Evolutionary conservation across 2,113 vertebrate genomes (phyloP), one percentile per base, ranked within the genome.

Genomic region (Chitala chitala): DNA sequence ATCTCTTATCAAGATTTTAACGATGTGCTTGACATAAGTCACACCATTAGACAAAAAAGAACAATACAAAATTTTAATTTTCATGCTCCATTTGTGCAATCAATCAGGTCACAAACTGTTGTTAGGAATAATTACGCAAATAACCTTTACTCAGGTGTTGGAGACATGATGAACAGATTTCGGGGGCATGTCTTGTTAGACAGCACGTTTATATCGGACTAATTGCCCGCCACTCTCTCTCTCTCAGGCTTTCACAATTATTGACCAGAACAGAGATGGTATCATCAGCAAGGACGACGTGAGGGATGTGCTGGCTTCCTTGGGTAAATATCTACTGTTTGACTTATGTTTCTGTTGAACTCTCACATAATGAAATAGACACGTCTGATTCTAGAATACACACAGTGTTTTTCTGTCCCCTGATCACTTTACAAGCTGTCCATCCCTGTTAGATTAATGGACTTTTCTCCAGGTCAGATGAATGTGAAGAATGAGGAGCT

Each of bases 181-280:
- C n/a, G 36, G 31, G 20, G 36, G 20, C 36, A 33, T 3, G 17
- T 12, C 31, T 20, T n/a, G 36, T 42, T 64, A 64, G 9, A 42
- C 22, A 48, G 24, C 20, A 33, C 33, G 44, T 12, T 50, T 50
- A 46, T 8, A n/a, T n/a, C 29, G 40, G 26, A 6, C 20, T 20
- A 69, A 51, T 42, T 9, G 2, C 13, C 15, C 6, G n/a, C 48
- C 24, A 53, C 8, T n/a, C 42, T 24, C 61, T 40, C 12, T 17
- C 1, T 51, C 15, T 56, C 81, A 96, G 94, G 94, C 94, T 75
- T 96, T 96, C 91, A 96, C 94, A 72, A 95, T 95, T 80, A 95
- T 95, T 0, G 94, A 96, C 89, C 94, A 96, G 89, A 95, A 96
- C 88, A 92, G 94, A 76, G 94, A 96, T 85, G 94, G 94, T 75